Conservation (phyloP, 2,113 vertebrate species). For the Axis porcinus region DNA sequence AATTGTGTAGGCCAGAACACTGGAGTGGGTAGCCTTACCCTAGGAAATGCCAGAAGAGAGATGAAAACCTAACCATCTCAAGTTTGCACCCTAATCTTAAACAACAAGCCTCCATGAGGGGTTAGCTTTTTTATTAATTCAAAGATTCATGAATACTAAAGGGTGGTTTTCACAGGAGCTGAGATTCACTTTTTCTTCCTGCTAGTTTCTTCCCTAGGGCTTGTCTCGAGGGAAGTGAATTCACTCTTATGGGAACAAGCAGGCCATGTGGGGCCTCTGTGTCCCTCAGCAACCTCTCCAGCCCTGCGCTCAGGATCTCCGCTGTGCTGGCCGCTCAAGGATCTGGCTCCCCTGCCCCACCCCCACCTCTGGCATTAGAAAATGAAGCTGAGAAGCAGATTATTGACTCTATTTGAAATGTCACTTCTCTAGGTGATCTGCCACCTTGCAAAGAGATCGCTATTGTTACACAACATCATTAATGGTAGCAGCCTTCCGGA, state of each 20-base stretch:
- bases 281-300: neutral
- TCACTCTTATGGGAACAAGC: neutral
- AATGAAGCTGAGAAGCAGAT: neutral
- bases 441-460: neutral
- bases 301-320: neutral
- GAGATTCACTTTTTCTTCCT: neutral
- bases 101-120: neutral
- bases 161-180: neutral
- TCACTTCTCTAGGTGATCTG: neutral
- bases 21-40: neutral
- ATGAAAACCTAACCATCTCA: neutral
- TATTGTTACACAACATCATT: neutral
- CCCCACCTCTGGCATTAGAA: neutral
- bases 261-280: neutral
- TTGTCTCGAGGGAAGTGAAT: neutral
- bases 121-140: neutral
- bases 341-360: too few species aligned
- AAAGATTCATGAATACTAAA: neutral
- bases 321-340: neutral
- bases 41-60: neutral
- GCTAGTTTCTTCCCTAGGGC: neutral
- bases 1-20: neutral
- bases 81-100: neutral
- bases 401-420: conserved; percentile 32
- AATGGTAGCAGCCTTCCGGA: neutral